Base-by-base conservation (phyloP, 2,797 vertebrate species). In the Falco rusticolus region DNA sequence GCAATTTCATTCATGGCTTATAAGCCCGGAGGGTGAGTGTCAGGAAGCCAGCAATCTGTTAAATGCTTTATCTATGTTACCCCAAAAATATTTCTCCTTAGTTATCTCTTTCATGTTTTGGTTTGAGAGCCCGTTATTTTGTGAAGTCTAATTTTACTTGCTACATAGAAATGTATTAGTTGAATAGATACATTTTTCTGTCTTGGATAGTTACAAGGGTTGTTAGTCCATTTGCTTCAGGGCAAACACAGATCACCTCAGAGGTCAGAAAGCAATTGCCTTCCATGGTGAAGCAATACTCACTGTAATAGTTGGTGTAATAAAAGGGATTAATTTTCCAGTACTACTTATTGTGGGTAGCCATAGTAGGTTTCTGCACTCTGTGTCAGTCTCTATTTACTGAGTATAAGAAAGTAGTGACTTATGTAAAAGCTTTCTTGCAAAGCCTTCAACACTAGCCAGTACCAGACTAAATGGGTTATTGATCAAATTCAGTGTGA, bases 1-100 rank as follows among this genome's bases (percentile, higher is more conserved):
- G 78, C 69, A 89, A 78, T 95, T 95, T 93, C 75, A 89, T 90
- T 94, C 68, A 69, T 89, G 68, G 53, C 71, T n/a, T 68, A 60
- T 82, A 92, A 89, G 11, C 88, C 90, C 71, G 16, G 78, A 80
- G 93, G 93, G 72, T 39, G 50, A 85, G 54, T 76, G 84, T 87
- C 80, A 95, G 90, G 68, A 83, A 96, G 57, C 45, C 75, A 87
- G 64, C 56, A 88, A 69, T 93, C 60, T 90, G 81, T 61, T 96
- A 95, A 93, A 75, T 34, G 53, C 45, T 83, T 92, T 82, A 90
- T 71, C 88, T 28, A 9, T 80, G 75, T 83, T 75, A 85, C 51
- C 68, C 78, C 85, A 85, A 90, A 92, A 82, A 64, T 48, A 76
- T 48, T 83, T 89, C 80, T 68, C 77, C 84, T 64, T 91, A 79